Evolutionary conservation across 2,888 invertebrate species (phyloP).

Genomic region (Adineta ricciae): DNA sequence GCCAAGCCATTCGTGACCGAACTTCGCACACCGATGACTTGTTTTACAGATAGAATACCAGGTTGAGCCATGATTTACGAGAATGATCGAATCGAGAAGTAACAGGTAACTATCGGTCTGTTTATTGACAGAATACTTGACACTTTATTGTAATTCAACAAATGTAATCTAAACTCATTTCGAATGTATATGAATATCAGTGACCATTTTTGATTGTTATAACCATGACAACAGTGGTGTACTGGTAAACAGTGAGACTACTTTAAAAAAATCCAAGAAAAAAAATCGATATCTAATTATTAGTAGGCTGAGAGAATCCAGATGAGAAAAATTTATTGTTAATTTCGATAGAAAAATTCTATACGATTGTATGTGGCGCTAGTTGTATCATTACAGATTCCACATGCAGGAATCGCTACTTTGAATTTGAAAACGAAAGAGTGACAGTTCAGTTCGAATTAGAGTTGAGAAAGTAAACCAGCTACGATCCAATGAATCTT

Average conservation of each 20-base stretch:
- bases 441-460: too few relatives aligned
- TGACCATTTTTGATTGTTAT: neutral
- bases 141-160: neutral
- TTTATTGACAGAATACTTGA: conserved; percentile 3
- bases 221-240: neutral
- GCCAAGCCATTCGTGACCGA: conserved; percentile 47
- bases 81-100: neutral
- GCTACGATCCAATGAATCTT: too few relatives aligned
- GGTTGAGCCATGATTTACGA: neutral
- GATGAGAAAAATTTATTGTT: neutral
- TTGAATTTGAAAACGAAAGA: too few relatives aligned
- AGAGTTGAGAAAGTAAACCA: too few relatives aligned
- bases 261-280: neutral
- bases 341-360: neutral
- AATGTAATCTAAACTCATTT: neutral
- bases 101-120: neutral
- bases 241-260: neutral
- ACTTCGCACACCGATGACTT: conserved; percentile 49
- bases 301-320: neutral
- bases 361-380: neutral
- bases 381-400: neutral
- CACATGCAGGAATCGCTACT: too few relatives aligned
- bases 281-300: neutral
- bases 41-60: conserved; percentile 36
- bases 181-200: neutral